phyloP scores from a whole-genome alignment of 2,797 vertebrate genomes.

The Enteromius paludinosus region DNA sequence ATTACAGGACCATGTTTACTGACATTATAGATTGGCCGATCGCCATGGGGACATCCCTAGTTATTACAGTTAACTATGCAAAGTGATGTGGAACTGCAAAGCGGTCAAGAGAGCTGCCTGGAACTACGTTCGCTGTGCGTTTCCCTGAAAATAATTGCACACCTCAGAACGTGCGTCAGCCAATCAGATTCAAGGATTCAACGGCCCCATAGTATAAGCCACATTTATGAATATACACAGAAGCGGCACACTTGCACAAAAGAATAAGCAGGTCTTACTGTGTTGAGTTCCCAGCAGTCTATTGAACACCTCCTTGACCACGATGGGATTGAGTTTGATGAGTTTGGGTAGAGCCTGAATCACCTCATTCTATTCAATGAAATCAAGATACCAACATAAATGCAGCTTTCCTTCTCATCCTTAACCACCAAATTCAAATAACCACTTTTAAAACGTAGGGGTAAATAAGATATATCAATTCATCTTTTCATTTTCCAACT shows the following conservation, averaged over 20 bases:
- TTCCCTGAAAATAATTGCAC: too few relatives aligned
- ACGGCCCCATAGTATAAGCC: too few relatives aligned
- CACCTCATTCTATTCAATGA: conserved; percentile 85
- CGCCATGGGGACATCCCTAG: too few relatives aligned
- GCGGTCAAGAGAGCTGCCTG: too few relatives aligned
- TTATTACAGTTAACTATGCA: too few relatives aligned
- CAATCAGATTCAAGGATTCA: too few relatives aligned
- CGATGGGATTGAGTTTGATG: conserved; percentile 96
- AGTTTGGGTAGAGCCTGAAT: conserved; percentile 94
- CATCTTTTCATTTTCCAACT: neutral
- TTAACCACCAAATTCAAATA: neutral
- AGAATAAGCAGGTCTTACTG: conserved; percentile 73
- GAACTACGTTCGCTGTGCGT: too few relatives aligned
- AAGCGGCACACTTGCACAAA: neutral
- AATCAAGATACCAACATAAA: neutral
- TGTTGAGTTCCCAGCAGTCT: conserved; percentile 93
- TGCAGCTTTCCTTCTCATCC: neutral
- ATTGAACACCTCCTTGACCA: conserved; percentile 98
- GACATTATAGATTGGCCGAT: too few relatives aligned
- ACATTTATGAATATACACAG: neutral
- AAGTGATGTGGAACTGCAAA: too few relatives aligned
- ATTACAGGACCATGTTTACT: too few relatives aligned
- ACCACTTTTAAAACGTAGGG: neutral
- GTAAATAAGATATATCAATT: neutral
- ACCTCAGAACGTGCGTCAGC: too few relatives aligned